Evolutionary conservation across 2,797 vertebrate genomes (phyloP).

Genomic region (Spinus pinus): DNA sequence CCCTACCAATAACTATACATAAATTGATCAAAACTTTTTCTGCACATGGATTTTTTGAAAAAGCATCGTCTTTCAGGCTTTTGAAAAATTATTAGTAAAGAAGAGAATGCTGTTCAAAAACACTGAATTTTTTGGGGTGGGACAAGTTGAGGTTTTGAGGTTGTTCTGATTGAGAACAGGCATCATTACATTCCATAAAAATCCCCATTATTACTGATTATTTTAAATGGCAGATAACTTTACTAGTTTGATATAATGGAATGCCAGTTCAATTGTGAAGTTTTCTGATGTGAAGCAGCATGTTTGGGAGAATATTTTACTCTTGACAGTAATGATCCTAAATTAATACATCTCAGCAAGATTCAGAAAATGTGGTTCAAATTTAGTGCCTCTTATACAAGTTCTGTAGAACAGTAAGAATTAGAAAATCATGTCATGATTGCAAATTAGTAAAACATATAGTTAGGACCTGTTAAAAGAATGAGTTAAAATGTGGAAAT

Average conservation of each 20-base stretch:
- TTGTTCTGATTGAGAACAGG: neutral
- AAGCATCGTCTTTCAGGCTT: neutral
- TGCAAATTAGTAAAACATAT: conserved; percentile 69
- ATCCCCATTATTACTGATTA: conserved; percentile 2
- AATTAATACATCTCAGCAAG: conserved; percentile 68
- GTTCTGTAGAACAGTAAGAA: conserved; percentile 64
- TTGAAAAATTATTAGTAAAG: neutral
- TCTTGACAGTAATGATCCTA: conserved; percentile 71
- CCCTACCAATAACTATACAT: neutral
- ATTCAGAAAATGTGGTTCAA: conserved; percentile 69
- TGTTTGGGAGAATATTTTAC: conserved; percentile 68
- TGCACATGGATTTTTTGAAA: neutral
- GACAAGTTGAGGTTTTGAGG: neutral
- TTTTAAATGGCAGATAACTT: conserved; percentile 54
- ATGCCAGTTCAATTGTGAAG: conserved; percentile 57
- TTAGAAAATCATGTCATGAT: conserved; percentile 64
- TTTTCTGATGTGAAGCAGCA: conserved; percentile 51
- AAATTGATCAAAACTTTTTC: fast-evolving
- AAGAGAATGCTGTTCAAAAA: neutral
- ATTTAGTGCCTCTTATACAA: conserved; percentile 66
- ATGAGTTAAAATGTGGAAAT: conserved; percentile 56
- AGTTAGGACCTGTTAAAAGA: conserved; percentile 67
- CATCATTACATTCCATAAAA: conserved; percentile 28
- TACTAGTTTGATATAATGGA: conserved; percentile 34
- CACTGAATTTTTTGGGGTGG: neutral